These are phyloP conservation scores for Coenobita brevimanus DNA, from an alignment of 1,140 invertebrate genomes.

Conservation along the genomic window DNA sequence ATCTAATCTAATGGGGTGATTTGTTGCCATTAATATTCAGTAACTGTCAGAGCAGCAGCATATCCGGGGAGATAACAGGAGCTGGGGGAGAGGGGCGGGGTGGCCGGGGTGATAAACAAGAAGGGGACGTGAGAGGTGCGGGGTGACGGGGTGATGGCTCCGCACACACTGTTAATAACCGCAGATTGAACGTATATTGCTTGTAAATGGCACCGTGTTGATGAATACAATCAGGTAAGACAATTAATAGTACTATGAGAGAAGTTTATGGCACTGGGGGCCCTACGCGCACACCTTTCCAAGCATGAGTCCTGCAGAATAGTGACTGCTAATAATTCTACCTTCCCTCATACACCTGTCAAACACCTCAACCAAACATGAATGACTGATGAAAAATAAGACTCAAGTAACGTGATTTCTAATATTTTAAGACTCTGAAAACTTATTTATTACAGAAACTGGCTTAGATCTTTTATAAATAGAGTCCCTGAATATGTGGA, in stretches of 20 bases:
- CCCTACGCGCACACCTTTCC: no score
- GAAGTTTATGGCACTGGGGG: constrained; percentile 40
- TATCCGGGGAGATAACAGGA: constrained; percentile 47
- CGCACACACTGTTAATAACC: constrained; percentile 36
- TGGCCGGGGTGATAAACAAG: constrained; percentile 25
- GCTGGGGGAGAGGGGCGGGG: background rate
- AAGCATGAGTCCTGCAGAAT: no score
- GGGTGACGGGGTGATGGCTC: constrained; percentile 9
- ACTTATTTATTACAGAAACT: no score
- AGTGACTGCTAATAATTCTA: no score
- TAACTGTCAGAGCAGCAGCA: constrained; percentile 50
- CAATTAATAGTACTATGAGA: constrained; percentile 47
- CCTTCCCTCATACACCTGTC: no score
- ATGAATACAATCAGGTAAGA: constrained; percentile 54
- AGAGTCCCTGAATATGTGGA: no score
- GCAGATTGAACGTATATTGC: constrained; percentile 40
- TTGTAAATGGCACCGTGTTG: constrained; percentile 32
- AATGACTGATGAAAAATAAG: no score
- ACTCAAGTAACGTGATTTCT: no score
- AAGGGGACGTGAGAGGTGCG: constrained; percentile 34
- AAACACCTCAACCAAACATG: no score
- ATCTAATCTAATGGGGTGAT: constrained; percentile 59
- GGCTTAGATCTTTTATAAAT: no score
- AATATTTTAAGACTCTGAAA: no score
- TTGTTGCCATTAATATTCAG: constrained; percentile 58